Conservation (phyloP, 2,888 invertebrate genomes). For the Flexamia atlantica region DNA sequence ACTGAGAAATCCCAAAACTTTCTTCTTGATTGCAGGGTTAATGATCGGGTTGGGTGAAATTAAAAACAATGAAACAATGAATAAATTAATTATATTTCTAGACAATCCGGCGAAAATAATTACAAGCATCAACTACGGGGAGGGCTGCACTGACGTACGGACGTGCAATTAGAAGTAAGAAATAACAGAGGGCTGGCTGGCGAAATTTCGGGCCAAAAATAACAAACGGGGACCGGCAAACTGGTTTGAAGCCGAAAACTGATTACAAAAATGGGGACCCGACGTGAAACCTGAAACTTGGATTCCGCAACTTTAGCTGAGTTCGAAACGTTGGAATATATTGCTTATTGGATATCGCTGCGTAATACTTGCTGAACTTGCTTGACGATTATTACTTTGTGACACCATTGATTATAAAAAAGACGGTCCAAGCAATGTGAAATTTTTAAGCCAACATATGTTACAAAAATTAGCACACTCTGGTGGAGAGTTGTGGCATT, state of each 20-base stretch:
- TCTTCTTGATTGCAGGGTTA: constrained; percentile 15
- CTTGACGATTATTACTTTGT: too few species aligned
- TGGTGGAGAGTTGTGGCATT: too few species aligned
- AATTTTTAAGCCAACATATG: too few species aligned
- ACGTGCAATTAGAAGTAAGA: background rate
- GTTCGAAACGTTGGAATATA: background rate
- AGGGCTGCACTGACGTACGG: background rate
- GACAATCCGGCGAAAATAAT: constrained; percentile 34
- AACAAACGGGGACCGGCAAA: constrained; percentile 15
- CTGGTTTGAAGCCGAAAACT: background rate
- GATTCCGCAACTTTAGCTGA: background rate
- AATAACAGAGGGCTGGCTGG: background rate
- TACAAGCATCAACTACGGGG: constrained; percentile 26
- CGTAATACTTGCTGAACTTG: background rate
- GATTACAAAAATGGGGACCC: constrained; percentile 7
- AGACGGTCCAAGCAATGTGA: too few species aligned
- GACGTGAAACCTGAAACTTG: constrained; percentile 29
- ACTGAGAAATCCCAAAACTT: background rate
- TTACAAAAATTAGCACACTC: too few species aligned
- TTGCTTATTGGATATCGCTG: constrained; percentile 14
- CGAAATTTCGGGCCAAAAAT: constrained; percentile 30
- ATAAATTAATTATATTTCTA: constrained; percentile 28
- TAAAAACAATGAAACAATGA: constrained; percentile 38
- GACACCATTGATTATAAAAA: too few species aligned
- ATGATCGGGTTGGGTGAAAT: constrained; percentile 23